Percentiles rank a stretch among this genome's conserved stretches.
Evolutionary conservation across 35 echinoderm and acorn worm species (phyloP).

Genomic region (Heliocidaris erythrogramma): DNA sequence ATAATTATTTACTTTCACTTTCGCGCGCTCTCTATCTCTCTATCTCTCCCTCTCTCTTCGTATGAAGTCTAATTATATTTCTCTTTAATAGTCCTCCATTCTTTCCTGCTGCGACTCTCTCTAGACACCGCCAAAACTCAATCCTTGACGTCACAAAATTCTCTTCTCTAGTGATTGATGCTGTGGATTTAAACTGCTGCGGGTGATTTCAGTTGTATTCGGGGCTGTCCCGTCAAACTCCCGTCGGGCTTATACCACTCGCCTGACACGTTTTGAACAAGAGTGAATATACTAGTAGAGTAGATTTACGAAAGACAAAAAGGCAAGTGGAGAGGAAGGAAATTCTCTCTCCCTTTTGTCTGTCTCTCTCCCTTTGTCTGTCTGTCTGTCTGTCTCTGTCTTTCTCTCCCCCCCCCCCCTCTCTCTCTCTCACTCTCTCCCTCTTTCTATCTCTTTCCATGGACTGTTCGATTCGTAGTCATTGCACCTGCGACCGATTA

Average conservation of each 20-base stretch:
- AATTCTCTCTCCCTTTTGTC: background rate
- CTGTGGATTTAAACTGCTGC: background rate
- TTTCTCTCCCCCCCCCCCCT: background rate
- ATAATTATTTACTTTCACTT: too few species aligned
- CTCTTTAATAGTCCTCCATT: background rate
- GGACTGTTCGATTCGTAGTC: conserved; percentile 2
- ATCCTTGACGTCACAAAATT: background rate
- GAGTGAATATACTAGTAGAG: background rate
- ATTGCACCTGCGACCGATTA: conserved; percentile 30
- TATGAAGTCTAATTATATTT: background rate
- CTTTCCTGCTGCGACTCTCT: background rate
- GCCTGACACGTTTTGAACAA: background rate
- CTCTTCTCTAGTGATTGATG: background rate
- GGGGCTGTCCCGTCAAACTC: background rate
- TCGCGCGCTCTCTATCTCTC: background rate
- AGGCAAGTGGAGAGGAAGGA: background rate
- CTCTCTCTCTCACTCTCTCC: background rate
- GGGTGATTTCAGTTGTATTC: background rate
- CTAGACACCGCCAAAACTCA: background rate
- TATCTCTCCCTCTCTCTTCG: background rate
- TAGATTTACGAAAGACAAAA: background rate
- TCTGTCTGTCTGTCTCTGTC: background rate
- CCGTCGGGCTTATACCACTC: background rate
- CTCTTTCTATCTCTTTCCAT: background rate
- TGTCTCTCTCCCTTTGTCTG: background rate